phyloP scores from a whole-genome alignment of 2,888 invertebrate genomes.

The Strigamia crassipes region DNA sequence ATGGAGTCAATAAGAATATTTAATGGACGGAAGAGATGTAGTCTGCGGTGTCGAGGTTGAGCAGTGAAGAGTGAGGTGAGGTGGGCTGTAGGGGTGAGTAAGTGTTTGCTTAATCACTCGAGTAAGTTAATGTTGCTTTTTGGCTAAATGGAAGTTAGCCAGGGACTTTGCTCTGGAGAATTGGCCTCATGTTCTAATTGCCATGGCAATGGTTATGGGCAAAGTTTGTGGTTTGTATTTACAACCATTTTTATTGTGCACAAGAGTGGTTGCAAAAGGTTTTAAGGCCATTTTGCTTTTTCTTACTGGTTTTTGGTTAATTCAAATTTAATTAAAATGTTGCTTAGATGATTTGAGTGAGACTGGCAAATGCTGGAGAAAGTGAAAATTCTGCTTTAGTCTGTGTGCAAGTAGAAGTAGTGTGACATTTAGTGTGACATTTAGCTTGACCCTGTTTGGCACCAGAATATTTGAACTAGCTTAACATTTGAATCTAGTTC shows the following conservation, averaged over 20 bases:
- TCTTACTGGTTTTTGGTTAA: not conserved
- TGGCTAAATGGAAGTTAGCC: slow-evolving; percentile 26
- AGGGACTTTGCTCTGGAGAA: not conserved
- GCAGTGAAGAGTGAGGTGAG: not conserved
- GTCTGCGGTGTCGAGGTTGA: not conserved
- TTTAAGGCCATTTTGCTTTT: not conserved
- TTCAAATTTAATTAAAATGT: not conserved
- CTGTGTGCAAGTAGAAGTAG: too few species aligned
- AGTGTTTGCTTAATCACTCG: slow-evolving; percentile 18
- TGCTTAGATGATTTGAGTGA: too few species aligned
- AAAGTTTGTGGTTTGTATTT: slow-evolving; percentile 22
- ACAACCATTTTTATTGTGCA: not conserved
- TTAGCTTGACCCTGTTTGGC: too few species aligned
- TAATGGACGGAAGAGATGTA: not conserved
- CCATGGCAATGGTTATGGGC: not conserved
- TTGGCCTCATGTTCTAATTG: not conserved
- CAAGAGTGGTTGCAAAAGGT: not conserved
- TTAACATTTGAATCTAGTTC: too few species aligned
- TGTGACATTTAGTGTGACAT: too few species aligned
- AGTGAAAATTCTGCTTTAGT: too few species aligned
- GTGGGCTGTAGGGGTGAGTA: not conserved
- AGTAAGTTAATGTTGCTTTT: slow-evolving; percentile 22
- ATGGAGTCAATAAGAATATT: slow-evolving; percentile 26
- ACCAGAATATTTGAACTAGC: too few species aligned
- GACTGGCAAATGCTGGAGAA: too few species aligned